Conservation (phyloP, 2,888 invertebrate genomes). For the Phania funesta region DNA sequence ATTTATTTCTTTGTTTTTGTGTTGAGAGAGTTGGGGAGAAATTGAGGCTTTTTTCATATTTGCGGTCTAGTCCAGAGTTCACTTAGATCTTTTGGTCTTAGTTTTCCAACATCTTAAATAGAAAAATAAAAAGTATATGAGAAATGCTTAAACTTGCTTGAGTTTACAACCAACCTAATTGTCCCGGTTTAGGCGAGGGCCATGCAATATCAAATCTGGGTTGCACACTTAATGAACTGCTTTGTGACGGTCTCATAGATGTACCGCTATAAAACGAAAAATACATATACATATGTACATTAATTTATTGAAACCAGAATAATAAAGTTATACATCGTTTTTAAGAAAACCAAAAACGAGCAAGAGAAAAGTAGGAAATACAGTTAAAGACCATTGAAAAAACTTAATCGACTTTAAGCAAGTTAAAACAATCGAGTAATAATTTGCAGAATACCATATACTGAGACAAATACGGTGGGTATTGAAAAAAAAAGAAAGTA, state of each 20-base stretch:
- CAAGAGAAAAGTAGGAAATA: too few species aligned
- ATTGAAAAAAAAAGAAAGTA: too few species aligned
- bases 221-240: constrained; percentile 73
- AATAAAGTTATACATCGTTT: background rate
- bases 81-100: constrained; percentile 76
- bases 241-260: constrained; percentile 73
- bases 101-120: constrained; percentile 74
- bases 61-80: constrained; percentile 77
- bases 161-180: constrained; percentile 70
- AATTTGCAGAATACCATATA: too few species aligned
- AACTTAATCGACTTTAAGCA: too few species aligned
- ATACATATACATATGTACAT: background rate
- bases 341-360: too few species aligned
- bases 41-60: constrained; percentile 72
- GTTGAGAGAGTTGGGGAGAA: constrained; percentile 12
- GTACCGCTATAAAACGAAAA: constrained; percentile 67
- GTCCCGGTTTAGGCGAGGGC: constrained; percentile 71
- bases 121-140: background rate
- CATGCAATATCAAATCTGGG: constrained; percentile 75
- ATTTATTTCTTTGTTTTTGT: constrained; percentile 54
- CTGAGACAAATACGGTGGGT: too few species aligned
- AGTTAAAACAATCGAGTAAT: too few species aligned
- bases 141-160: background rate
- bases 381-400: too few species aligned
- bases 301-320: background rate